A percentile compares a stretch with the other conserved stretches of the same genome.
Conservation (phyloP, 2,113 vertebrate genomes). For the Drymodes brunneopygia region DNA sequence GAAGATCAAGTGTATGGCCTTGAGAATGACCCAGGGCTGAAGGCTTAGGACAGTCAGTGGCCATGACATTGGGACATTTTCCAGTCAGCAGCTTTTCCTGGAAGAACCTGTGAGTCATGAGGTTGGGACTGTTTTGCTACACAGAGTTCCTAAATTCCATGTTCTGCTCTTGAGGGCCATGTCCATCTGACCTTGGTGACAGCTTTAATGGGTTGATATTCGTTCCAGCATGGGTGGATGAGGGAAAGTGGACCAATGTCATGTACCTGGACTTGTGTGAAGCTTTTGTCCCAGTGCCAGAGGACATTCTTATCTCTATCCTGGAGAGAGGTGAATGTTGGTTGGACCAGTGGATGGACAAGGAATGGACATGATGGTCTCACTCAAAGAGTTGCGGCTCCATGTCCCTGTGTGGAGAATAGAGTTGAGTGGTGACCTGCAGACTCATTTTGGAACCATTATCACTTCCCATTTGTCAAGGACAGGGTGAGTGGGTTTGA, state of each 20-base stretch:
- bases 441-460: no score
- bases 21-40: accelerated
- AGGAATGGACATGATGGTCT: neutral
- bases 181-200: no score
- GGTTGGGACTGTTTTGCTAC: neutral
- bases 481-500: no score
- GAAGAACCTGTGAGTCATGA: neutral
- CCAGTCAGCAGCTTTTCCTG: neutral
- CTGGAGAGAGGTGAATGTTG: neutral
- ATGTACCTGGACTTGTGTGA: no score
- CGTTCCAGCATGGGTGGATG: neutral
- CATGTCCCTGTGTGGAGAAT: no score
- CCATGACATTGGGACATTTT: neutral
- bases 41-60: neutral
- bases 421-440: no score
- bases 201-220: neutral
- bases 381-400: neutral
- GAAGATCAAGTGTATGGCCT: neutral
- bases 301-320: no score
- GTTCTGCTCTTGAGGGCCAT: accelerated
- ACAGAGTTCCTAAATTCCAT: neutral
- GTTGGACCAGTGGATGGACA: neutral
- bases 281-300: neutral
- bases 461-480: no score
- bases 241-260: accelerated